phyloP scores from a whole-genome alignment of 2,888 invertebrate genomes.

The Diaperis boleti region DNA sequence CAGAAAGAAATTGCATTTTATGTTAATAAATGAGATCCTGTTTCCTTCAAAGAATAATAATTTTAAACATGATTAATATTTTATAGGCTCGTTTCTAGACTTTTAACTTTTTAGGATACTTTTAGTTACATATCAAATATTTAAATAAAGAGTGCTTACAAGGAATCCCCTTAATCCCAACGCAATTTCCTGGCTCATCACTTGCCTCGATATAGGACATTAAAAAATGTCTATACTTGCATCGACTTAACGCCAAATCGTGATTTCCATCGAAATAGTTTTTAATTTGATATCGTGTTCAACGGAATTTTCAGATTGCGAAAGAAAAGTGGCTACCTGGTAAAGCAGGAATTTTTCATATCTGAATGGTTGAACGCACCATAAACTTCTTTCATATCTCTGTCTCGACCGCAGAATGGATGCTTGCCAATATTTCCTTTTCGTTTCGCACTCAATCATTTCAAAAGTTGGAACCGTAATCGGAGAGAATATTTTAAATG shows the following conservation, averaged over 20 bases:
- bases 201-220: slow-evolving; percentile 14
- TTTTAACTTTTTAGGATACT: no score
- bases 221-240: slow-evolving; percentile 31
- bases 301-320: slow-evolving; percentile 7
- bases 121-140: no score
- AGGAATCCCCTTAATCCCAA: slow-evolving; percentile 41
- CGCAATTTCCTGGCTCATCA: slow-evolving; percentile 40
- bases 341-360: slow-evolving; percentile 41
- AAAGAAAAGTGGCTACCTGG: slow-evolving; percentile 28
- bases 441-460: slow-evolving; percentile 50
- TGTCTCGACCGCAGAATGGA: slow-evolving; percentile 49
- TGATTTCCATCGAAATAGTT: slow-evolving; percentile 21
- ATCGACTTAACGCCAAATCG: slow-evolving; percentile 35
- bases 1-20: no score
- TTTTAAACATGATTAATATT: no score
- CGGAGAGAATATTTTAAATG: slow-evolving; percentile 45
- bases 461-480: slow-evolving; percentile 23
- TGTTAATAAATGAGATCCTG: no score
- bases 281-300: slow-evolving; percentile 24
- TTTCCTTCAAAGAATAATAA: no score
- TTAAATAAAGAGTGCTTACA: slow-evolving; percentile 29
- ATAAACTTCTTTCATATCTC: slow-evolving; percentile 54
- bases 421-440: slow-evolving; percentile 54
- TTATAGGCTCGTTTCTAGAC: no score
- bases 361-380: slow-evolving; percentile 46